phyloP scores from a whole-genome alignment of 2,888 invertebrate species.

The Onthophagus sagittarius region DNA sequence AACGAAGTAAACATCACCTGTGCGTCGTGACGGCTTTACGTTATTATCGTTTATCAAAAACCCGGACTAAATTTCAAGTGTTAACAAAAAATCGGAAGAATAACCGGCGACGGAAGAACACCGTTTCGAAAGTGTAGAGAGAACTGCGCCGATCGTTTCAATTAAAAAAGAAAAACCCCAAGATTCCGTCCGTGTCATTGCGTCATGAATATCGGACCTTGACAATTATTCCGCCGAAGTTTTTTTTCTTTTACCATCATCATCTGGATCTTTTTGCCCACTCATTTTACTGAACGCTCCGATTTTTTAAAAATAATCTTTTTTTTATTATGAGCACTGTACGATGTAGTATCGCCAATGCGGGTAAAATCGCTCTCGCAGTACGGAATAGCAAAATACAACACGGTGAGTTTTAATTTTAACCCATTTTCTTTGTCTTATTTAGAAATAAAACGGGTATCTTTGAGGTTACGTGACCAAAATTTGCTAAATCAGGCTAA shows the following conservation, averaged over 20 bases:
- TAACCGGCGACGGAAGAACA: not conserved
- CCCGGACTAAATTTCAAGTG: slow-evolving; percentile 6
- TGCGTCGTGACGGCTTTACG: slow-evolving; percentile 1
- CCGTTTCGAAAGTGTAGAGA: not conserved
- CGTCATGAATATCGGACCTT: slow-evolving; percentile 9
- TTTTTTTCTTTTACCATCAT: not conserved
- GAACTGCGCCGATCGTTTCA: not conserved
- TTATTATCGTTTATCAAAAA: not conserved
- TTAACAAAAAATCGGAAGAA: not conserved
- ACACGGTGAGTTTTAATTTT: slow-evolving; percentile 40
- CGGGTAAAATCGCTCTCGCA: slow-evolving; percentile 46
- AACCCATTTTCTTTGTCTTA: not conserved
- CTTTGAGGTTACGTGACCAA: too few relatives aligned
- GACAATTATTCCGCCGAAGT: not conserved
- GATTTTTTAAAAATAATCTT: too few relatives aligned
- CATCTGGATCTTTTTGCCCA: not conserved
- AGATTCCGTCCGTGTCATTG: slow-evolving; percentile 3
- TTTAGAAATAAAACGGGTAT: too few relatives aligned
- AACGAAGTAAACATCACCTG: slow-evolving; percentile 10
- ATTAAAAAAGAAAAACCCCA: not conserved
- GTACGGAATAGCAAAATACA: slow-evolving; percentile 42
- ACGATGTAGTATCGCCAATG: slow-evolving; percentile 40
- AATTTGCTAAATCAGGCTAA: not conserved
- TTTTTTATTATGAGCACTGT: not conserved
- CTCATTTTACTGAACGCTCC: not conserved